Evolutionary conservation across 2,888 invertebrate genomes (phyloP), one percentile per base, ranked within the genome.

Genomic region (Oscheius myriophilus): DNA sequence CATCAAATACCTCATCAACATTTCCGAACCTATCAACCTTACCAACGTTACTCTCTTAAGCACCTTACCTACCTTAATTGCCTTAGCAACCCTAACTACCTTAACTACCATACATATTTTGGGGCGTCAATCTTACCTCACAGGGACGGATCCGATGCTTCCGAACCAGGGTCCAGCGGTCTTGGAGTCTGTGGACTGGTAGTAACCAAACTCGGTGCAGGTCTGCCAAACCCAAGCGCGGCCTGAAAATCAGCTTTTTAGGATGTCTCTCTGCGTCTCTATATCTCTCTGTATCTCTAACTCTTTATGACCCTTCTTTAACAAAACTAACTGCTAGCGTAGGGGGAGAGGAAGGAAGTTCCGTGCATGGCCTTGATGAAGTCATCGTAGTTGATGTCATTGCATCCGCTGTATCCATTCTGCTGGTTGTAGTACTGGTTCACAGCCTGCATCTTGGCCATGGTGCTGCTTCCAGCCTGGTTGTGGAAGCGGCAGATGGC

Each of bases 171-270:
- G 77, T 1, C 77, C 77, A 33, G 74, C 72, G 23, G 55, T 69
- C n/a, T 45, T 21, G 70, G 73, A 18, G 73, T 91, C 67, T 0
- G 95, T 93, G 0, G 94, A 93, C 89, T 96, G 96, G 87, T 92
- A 96, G 87, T 93, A 96, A 25, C 95, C 96, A 87, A 95, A 96
- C 87, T 96, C 96, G 0, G 93, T 93, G 87, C 96, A 96, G 0
- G 95, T 95, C 88, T 96, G 96, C 87, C 94, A 96, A 70, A 91
- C 91, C 96, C 95, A 96, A 84, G 93, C 93, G 0, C 95, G 92
- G 54, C 67, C 78, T 45, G 3, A 33, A 33, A 33, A 9, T 3
- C 33, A 33, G 33, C 9, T 6, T 33, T 33, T 6, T 3, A 33
- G 33, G 63, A 23, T 33, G 42, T 49, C 33, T 18, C n/a, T 23